phyloP scores from a whole-genome alignment of 2,113 vertebrate species.

The Sylvietta virens region DNA sequence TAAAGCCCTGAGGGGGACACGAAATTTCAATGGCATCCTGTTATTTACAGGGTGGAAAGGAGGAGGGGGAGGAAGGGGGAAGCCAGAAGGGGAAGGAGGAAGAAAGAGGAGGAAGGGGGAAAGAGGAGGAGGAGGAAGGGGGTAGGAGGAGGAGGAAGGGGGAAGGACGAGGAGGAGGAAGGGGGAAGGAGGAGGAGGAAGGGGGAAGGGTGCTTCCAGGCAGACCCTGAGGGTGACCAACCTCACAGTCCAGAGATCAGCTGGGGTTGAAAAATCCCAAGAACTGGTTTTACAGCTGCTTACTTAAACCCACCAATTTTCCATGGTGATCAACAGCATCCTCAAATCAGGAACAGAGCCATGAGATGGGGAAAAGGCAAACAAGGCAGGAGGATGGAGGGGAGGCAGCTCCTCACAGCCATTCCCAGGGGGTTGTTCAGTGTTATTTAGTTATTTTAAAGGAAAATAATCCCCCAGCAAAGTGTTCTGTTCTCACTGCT shows the following conservation, averaged over 20 bases:
- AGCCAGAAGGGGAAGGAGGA: too few relatives aligned
- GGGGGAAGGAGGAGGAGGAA: background rate
- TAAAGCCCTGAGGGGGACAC: background rate
- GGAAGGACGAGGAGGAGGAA: background rate
- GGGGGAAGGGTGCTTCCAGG: background rate
- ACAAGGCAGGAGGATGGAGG: background rate
- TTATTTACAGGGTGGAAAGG: background rate
- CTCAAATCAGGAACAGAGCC: background rate
- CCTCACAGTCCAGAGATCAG: background rate
- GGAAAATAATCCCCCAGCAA: background rate
- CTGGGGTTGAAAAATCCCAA: background rate
- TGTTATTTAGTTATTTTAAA: background rate
- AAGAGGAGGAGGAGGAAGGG: background rate
- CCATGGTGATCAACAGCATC: background rate
- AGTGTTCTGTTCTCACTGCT: background rate
- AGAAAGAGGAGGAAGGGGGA: background rate
- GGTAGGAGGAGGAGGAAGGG: background rate
- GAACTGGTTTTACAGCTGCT: background rate
- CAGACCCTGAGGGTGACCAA: background rate
- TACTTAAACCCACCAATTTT: background rate
- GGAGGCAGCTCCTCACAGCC: background rate
- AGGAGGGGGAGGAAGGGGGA: background rate
- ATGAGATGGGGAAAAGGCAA: background rate
- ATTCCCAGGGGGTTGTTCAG: accelerated
- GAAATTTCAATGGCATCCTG: background rate